Evolutionary conservation across 2,797 vertebrate genomes (phyloP).

Genomic region (Macropus fuliginosus): DNA sequence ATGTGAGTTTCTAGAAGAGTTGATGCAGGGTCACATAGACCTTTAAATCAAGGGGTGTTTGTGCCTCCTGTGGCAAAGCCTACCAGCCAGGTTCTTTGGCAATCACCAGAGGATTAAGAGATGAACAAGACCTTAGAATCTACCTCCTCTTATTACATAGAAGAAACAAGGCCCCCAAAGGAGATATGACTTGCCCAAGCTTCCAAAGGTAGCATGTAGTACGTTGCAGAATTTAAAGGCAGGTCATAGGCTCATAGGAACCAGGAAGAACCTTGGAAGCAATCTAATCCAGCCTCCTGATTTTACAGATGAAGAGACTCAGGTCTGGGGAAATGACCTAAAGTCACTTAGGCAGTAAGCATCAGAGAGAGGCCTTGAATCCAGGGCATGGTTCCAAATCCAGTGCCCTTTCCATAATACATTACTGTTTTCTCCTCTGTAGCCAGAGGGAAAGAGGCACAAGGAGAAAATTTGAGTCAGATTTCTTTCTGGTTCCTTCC

Average conservation of each 20-base stretch:
- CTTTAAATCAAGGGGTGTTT: background rate
- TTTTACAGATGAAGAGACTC: background rate
- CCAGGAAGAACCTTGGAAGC: background rate
- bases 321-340: background rate
- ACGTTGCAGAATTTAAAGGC: background rate
- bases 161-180: background rate
- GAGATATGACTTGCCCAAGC: background rate
- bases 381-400: rapidly evolving
- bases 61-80: background rate
- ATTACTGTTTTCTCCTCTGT: background rate
- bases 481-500: background rate
- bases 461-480: background rate
- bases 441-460: background rate
- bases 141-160: background rate
- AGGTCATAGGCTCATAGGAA: background rate
- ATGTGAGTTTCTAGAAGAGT: background rate
- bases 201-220: background rate
- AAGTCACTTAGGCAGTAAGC: rapidly evolving
- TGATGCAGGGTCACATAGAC: background rate
- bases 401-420: rapidly evolving
- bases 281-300: rapidly evolving
- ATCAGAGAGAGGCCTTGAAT: background rate
- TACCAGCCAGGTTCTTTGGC: background rate
- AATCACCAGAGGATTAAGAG: background rate
- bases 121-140: background rate